Evolutionary conservation across 2,888 invertebrate genomes (phyloP).

Genomic region (Odontomyia ornata): DNA sequence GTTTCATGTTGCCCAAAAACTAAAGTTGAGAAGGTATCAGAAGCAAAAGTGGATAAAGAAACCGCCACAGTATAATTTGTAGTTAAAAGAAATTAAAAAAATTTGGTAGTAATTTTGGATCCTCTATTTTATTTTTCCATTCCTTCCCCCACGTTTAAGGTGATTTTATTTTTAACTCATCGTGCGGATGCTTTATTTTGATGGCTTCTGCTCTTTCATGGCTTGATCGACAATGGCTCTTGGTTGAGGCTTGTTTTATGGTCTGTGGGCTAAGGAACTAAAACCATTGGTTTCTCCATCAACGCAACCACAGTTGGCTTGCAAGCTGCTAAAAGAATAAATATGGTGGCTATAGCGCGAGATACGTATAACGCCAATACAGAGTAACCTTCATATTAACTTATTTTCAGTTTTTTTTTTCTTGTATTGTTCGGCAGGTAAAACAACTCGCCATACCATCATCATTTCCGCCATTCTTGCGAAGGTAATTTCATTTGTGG

Average conservation of each 20-base stretch:
- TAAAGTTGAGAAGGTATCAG: slow-evolving; percentile 20
- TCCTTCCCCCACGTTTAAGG: neutral
- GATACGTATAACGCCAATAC: neutral
- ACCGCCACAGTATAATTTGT: slow-evolving; percentile 21
- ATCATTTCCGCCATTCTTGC: slow-evolving; percentile 27
- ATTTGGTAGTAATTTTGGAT: neutral
- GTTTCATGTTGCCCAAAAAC: slow-evolving; percentile 4
- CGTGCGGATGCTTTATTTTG: slow-evolving; percentile 8
- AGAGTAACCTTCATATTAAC: slow-evolving; percentile 11
- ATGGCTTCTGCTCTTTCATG: slow-evolving; percentile 7
- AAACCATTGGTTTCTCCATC: too few relatives aligned
- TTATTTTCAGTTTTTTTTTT: neutral
- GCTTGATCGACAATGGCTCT: slow-evolving; percentile 3
- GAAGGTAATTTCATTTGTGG: slow-evolving; percentile 35
- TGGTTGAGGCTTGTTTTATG: too few relatives aligned
- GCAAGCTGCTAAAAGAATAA: neutral
- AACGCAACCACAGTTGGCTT: too few relatives aligned
- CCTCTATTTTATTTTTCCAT: neutral
- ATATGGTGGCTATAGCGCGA: slow-evolving; percentile 5
- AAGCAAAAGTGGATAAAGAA: slow-evolving; percentile 8
- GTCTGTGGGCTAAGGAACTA: too few relatives aligned
- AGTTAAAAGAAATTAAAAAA: neutral
- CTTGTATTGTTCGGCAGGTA: neutral
- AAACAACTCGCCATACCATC: slow-evolving; percentile 26
- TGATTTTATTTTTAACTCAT: neutral